Conservation (phyloP, 2,113 vertebrate species). For the Labeo catla region DNA sequence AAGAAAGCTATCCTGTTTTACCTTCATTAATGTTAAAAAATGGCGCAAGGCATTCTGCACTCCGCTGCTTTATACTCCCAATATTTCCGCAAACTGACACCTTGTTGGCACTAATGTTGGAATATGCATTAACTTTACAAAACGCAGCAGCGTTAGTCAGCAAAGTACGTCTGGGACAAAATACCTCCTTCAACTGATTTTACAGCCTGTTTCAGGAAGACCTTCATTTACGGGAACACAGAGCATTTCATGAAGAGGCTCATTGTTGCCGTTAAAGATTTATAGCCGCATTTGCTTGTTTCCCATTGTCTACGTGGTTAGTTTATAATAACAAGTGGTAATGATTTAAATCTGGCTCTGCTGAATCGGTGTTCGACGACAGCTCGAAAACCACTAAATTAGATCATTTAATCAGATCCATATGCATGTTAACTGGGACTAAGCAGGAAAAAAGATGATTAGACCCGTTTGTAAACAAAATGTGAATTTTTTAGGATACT, state of each 20-base stretch:
- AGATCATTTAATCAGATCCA: conserved; percentile 29
- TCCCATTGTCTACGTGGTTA: conserved; percentile 37
- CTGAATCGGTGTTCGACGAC: conserved; percentile 32
- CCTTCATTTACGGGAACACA: conserved; percentile 36
- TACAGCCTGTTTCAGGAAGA: conserved; percentile 45
- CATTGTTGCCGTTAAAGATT: conserved; percentile 40
- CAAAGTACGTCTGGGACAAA: conserved; percentile 33
- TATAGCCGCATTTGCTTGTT: conserved; percentile 40
- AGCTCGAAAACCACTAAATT: conserved; percentile 40
- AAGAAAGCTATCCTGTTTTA: not conserved
- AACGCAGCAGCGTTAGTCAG: conserved; percentile 7
- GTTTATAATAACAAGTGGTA: conserved; percentile 46
- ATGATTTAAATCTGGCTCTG: conserved; percentile 47
- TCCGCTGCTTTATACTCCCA: not conserved
- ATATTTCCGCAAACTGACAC: conserved; percentile 13
- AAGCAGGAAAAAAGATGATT: conserved; percentile 19
- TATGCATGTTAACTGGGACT: conserved; percentile 13
- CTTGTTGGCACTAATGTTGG: conserved; percentile 22
- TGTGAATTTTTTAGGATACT: not conserved
- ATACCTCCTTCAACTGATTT: conserved; percentile 36
- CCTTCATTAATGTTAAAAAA: not conserved
- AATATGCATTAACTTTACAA: conserved; percentile 36
- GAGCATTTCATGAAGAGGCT: conserved; percentile 32
- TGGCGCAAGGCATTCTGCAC: not conserved
- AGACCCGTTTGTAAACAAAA: conserved; percentile 33